Percentiles rank a stretch among this genome's conserved stretches.
These are phyloP conservation scores for Sternotherus odoratus DNA, from an alignment of 2,797 vertebrate genomes.

Conservation along the genomic window DNA sequence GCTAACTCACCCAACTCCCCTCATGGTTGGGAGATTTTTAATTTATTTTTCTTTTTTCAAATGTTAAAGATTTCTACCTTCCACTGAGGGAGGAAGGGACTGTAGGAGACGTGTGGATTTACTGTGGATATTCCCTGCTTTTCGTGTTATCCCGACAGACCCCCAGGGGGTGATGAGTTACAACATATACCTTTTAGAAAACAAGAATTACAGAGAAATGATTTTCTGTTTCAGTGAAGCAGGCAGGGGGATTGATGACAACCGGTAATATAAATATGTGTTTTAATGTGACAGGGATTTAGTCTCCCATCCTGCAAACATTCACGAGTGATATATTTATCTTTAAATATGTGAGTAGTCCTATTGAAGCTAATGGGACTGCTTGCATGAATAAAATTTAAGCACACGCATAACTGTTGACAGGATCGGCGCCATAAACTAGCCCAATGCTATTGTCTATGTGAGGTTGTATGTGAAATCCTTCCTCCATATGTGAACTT, in stretches of 20 bases:
- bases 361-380: neutral
- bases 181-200: neutral
- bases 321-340: neutral
- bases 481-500: neutral
- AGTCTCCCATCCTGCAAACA: neutral
- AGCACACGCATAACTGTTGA: neutral
- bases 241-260: neutral
- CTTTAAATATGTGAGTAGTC: neutral
- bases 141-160: neutral
- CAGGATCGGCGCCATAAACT: neutral
- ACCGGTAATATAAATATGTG: neutral
- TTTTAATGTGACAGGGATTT: neutral
- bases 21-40: neutral
- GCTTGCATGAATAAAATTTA: neutral
- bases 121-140: neutral
- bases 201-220: fast-evolving
- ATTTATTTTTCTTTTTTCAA: neutral
- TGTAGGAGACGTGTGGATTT: neutral
- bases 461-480: neutral
- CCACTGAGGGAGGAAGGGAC: neutral
- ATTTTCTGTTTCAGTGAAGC: neutral
- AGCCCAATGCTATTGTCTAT: neutral
- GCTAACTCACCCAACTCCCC: neutral
- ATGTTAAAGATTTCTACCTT: neutral
- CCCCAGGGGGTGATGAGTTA: neutral